Evolutionary conservation across 2,113 vertebrate genomes (phyloP).

Genomic region (Tragelaphus buxtoni): DNA sequence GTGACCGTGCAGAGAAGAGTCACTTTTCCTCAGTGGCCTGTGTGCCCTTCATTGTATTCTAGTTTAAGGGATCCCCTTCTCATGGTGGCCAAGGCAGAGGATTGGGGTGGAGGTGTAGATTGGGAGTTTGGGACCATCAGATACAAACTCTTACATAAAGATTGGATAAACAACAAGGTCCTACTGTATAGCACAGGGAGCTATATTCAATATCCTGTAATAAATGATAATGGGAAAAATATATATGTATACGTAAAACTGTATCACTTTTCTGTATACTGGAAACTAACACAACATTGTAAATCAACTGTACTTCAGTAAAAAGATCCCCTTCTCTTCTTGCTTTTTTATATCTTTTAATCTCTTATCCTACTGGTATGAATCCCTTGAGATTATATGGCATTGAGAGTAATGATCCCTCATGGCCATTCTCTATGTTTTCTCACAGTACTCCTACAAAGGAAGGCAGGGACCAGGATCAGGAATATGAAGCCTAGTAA

Average conservation of each 20-base stretch:
- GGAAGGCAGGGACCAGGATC: background rate
- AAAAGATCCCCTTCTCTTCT: background rate
- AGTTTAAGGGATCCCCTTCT: background rate
- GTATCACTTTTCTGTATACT: background rate
- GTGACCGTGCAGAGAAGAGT: background rate
- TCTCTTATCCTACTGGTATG: background rate
- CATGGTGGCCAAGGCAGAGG: background rate
- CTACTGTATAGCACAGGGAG: background rate
- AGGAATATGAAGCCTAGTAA: background rate
- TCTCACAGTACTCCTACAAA: background rate
- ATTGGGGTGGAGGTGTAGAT: no score
- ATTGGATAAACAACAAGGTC: background rate
- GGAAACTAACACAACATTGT: background rate
- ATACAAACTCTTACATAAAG: background rate
- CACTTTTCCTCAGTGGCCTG: background rate
- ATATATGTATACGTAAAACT: background rate
- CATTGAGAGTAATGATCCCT: background rate
- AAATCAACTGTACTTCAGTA: background rate
- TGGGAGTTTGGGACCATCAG: background rate
- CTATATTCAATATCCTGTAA: background rate
- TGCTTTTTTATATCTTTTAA: background rate
- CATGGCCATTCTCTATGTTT: slow-evolving; percentile 13
- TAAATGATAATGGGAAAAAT: background rate
- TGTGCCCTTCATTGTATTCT: background rate
- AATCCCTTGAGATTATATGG: background rate